These are phyloP conservation scores for Asbolus verrucosus DNA, from an alignment of 1,140 invertebrate species.

Conservation along the genomic window DNA sequence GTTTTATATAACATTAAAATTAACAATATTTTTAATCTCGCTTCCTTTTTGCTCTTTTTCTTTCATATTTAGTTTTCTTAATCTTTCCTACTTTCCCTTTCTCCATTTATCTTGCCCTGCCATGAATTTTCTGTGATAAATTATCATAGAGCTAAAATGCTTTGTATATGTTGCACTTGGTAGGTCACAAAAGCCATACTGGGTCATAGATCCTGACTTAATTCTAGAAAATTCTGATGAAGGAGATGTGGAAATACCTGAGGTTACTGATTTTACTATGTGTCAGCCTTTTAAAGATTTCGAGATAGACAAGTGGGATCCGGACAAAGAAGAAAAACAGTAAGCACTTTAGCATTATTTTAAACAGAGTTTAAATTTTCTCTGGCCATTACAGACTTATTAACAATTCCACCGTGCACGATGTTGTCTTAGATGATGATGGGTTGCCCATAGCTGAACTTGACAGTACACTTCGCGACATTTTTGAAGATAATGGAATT, in stretches of 20 bases:
- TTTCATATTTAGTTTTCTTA: too few species aligned
- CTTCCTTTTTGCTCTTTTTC: too few species aligned
- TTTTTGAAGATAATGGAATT: slow-evolving; percentile 65
- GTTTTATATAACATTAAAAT: neutral
- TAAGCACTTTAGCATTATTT: slow-evolving; percentile 46
- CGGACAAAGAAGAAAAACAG: slow-evolving; percentile 66
- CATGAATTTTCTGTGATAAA: too few species aligned
- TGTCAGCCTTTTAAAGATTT: slow-evolving; percentile 42
- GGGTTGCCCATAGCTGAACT: slow-evolving; percentile 63
- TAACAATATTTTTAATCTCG: too few species aligned
- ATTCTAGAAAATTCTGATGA: too few species aligned
- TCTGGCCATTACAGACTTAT: neutral
- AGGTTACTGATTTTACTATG: slow-evolving; percentile 20
- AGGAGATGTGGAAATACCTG: slow-evolving; percentile 28
- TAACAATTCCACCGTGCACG: slow-evolving; percentile 6
- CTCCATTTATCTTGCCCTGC: too few species aligned
- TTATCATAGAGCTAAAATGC: neutral
- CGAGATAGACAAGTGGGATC: slow-evolving; percentile 68
- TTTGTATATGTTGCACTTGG: neutral
- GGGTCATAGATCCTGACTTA: too few species aligned
- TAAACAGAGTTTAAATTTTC: neutral
- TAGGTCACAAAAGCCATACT: too few species aligned
- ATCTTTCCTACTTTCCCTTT: too few species aligned
- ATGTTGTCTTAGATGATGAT: slow-evolving; percentile 64
- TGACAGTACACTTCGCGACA: slow-evolving; percentile 60